These are phyloP conservation scores for Melanotaenia maccullochi DNA, from an alignment of 2,797 vertebrate genomes.

Conservation along the genomic window DNA sequence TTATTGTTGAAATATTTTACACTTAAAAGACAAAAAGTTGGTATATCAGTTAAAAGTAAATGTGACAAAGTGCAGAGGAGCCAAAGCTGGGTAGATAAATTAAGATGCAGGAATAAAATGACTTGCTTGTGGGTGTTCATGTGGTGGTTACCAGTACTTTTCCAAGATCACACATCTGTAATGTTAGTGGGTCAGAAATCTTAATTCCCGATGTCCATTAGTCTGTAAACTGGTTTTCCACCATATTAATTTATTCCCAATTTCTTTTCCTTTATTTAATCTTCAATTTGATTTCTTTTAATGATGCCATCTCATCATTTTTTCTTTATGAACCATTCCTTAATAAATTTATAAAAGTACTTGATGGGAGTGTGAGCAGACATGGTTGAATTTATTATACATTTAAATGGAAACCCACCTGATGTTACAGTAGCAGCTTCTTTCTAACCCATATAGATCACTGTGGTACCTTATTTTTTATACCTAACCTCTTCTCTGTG, in stretches of 20 bases:
- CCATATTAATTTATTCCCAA: not conserved
- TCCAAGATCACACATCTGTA: not conserved
- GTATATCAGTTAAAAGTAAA: not conserved
- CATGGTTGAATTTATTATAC: not conserved
- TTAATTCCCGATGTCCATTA: not conserved
- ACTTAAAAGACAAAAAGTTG: not conserved
- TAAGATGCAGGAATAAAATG: not conserved
- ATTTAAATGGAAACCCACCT: not conserved
- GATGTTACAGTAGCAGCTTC: not conserved
- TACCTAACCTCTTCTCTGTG: not conserved
- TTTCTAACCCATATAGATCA: not conserved
- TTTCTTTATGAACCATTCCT: not conserved
- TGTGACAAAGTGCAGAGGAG: not conserved
- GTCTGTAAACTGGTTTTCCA: not conserved
- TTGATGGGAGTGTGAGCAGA: no score
- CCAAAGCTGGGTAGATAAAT: not conserved
- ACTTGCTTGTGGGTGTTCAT: not conserved
- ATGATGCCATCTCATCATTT: not conserved
- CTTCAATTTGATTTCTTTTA: not conserved
- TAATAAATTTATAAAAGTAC: not conserved
- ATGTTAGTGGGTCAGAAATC: not conserved
- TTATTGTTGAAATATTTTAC: no score
- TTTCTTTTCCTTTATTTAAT: not conserved
- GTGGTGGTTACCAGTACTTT: not conserved
- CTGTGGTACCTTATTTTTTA: not conserved